Base-by-base conservation (phyloP, 2,113 vertebrate genomes). In the Rana temporaria region DNA sequence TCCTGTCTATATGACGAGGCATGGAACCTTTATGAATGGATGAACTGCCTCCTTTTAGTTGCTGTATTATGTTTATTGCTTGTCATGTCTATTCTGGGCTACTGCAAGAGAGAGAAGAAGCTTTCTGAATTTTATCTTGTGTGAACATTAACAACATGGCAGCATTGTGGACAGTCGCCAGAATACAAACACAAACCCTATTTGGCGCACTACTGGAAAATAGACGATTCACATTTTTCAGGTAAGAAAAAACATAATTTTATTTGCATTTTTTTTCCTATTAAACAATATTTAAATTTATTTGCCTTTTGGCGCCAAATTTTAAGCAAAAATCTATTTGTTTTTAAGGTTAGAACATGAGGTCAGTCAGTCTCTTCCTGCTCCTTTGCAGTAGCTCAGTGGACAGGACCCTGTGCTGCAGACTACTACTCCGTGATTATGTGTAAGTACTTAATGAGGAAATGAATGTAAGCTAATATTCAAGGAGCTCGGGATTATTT, bases 331-430 rank as follows among this genome's bases (percentile, higher is more conserved):
- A 60, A 76, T 24, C 7, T 20, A 11, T 72, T 55, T 72, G 22
- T 63, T 30, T 70, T 80, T 30, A 72, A 48, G 79, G 57, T 73
- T 38, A 65, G 79, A 34, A 57, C 17, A 65, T 64, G 79, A 52
- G 60, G 60, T 81, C 79, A 71, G 16, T 68, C 53, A 32, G 42
- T 64, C 60, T 81, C 79, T 81, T 81, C 38, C 30, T 32, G 68
- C 79, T 73, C 69, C 68, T 81, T 81, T 81, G 79, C 79, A 81
- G 79, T 81, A 81, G 79, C 77, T 67, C 77, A 79, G 77, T 57
- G 64, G 52, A 52, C 42, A 73, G 59, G 68, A 73, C 22, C 69
- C 26, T 17, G 24, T 52, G 69, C 69, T 53, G 62, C 59, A 80
- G 69, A 56, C 52, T 67, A 6, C 75, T 26, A 12, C 42, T 48